A percentile compares a stretch with the other conserved stretches of the same genome.
phyloP scores from a whole-genome alignment of 2,797 vertebrate genomes.

The Cossypha polioptera region DNA sequence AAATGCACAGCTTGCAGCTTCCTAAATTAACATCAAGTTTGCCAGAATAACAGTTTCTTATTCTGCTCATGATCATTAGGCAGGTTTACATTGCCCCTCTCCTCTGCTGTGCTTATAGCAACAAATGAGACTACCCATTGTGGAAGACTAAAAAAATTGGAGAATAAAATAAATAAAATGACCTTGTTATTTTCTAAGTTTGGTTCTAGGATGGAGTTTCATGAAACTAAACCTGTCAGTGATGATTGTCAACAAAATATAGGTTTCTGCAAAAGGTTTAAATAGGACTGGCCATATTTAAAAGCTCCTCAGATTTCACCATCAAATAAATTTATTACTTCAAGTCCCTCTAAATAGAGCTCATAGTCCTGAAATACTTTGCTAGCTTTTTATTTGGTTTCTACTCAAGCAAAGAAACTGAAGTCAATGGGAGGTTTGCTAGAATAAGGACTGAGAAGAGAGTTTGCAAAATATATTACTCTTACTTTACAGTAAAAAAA shows the following conservation, averaged over 20 bases:
- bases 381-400: not conserved
- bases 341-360: slow-evolving; percentile 2
- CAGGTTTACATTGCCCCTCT: not conserved
- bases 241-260: not conserved
- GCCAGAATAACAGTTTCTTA: not conserved
- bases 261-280: slow-evolving; percentile 3
- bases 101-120: not conserved
- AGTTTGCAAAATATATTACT: not conserved
- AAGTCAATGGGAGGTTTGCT: not conserved
- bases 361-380: not conserved
- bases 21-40: not conserved
- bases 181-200: not conserved
- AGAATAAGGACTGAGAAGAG: not conserved
- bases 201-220: not conserved
- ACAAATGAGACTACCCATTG: not conserved
- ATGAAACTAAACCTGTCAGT: not conserved
- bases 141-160: not conserved
- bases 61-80: not conserved
- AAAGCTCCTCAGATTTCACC: not conserved
- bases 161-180: not conserved
- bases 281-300: not conserved
- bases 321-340: not conserved
- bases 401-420: not conserved
- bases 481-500: slow-evolving; percentile 1
- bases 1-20: not conserved